Evolutionary conservation across 2,113 vertebrate species (phyloP).

Genomic region (Pantherophis guttatus): DNA sequence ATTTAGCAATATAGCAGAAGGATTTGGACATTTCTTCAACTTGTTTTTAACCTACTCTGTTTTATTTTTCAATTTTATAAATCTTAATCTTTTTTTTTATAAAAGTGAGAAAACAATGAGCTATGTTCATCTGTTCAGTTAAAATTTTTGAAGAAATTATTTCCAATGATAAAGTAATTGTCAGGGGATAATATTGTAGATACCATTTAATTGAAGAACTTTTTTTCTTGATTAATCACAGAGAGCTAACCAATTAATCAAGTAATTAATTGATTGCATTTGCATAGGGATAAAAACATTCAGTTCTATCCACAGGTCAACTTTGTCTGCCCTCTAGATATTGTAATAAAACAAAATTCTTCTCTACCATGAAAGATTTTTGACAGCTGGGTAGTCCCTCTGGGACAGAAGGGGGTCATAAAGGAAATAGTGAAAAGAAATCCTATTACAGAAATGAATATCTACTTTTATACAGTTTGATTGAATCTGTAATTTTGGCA

Average conservation of each 20-base stretch:
- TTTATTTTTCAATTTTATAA: neutral
- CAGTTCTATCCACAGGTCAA: neutral
- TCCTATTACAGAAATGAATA: neutral
- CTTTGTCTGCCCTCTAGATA: neutral
- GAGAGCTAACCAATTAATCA: neutral
- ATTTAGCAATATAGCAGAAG: neutral
- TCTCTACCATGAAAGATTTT: neutral
- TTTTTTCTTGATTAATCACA: neutral
- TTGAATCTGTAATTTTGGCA: neutral
- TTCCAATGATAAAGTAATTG: neutral
- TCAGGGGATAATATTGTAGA: neutral
- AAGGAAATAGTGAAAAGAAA: neutral
- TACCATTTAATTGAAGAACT: neutral
- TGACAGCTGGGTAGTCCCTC: neutral
- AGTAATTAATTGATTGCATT: slow-evolving; percentile 4
- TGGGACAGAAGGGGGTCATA: neutral
- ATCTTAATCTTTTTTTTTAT: neutral
- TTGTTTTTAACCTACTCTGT: neutral
- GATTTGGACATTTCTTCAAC: neutral
- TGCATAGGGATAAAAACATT: neutral
- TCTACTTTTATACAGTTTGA: neutral
- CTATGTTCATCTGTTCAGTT: neutral
- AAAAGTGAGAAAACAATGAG: neutral
- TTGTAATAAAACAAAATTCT: neutral
- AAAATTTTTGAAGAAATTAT: neutral